Percentiles rank a stretch among this genome's conserved stretches.
These are phyloP conservation scores for Cranoglanis bouderius DNA, from an alignment of 2,113 vertebrate species.

Conservation along the genomic window DNA sequence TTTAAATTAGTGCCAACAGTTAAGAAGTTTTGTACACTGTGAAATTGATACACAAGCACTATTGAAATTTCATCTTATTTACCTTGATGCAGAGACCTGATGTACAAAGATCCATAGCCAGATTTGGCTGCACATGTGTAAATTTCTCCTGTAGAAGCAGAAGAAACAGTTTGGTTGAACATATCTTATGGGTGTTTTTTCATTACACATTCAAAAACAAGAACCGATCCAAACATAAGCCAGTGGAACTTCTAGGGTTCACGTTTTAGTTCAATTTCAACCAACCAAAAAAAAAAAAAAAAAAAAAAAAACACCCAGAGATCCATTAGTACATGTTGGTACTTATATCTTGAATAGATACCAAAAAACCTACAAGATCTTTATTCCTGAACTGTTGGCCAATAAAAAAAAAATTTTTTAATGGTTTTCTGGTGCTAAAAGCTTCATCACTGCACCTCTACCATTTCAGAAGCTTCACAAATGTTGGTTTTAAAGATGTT, in stretches of 20 bases:
- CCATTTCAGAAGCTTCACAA: neutral
- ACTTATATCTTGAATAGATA: neutral
- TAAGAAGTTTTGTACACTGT: neutral
- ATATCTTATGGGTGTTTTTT: neutral
- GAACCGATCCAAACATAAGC: neutral
- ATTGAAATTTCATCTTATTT: constrained; percentile 8
- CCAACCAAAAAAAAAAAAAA: neutral
- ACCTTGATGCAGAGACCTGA: constrained; percentile 66
- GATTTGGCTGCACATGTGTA: constrained; percentile 45
- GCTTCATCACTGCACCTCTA: neutral
- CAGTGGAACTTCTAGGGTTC: neutral
- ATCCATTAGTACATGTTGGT: neutral
- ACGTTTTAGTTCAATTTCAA: neutral
- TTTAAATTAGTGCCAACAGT: neutral
- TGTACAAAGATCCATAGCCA: constrained; percentile 44
- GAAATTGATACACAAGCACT: neutral
- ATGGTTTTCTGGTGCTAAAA: neutral
- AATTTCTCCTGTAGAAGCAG: constrained; percentile 57
- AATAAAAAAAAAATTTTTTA: neutral
- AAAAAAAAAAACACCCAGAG: neutral
- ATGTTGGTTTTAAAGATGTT: neutral
- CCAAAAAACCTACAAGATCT: neutral
- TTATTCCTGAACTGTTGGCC: neutral
- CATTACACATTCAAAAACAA: neutral
- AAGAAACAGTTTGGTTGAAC: neutral